Conservation (phyloP, 2,888 invertebrate species). For the Pharmacophagus antenor region DNA sequence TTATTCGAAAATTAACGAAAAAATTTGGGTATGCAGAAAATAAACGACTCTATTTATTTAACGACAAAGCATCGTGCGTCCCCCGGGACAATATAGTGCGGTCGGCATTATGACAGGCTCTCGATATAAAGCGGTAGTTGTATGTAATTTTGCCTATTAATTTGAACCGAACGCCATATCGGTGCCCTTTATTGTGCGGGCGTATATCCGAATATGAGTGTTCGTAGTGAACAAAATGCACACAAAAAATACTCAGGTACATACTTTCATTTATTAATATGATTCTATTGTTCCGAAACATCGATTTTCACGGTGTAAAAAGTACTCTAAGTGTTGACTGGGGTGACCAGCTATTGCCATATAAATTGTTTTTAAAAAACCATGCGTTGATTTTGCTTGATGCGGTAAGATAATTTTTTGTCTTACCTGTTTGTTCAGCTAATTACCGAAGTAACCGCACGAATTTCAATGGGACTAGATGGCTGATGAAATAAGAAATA, state of each 20-base stretch:
- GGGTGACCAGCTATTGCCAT: too few species aligned
- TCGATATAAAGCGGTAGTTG: slow-evolving; percentile 22
- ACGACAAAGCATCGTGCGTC: slow-evolving; percentile 21
- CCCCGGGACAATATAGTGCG: slow-evolving; percentile 23
- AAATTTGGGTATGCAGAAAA: slow-evolving; percentile 15
- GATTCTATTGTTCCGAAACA: not conserved
- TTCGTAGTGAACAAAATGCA: not conserved
- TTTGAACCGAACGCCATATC: slow-evolving; percentile 23
- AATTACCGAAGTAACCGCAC: too few species aligned
- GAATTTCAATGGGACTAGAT: too few species aligned
- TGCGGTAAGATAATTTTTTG: too few species aligned
- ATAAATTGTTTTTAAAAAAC: too few species aligned
- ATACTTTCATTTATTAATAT: too few species aligned
- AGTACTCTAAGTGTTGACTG: too few species aligned
- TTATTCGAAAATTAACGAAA: slow-evolving; percentile 9
- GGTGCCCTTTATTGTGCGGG: slow-evolving; percentile 19
- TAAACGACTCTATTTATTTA: slow-evolving; percentile 26
- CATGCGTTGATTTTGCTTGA: too few species aligned
- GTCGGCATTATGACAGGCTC: slow-evolving; percentile 23
- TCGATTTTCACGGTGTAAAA: too few species aligned
- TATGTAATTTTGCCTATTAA: slow-evolving; percentile 28
- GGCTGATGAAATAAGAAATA: too few species aligned
- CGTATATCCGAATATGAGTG: slow-evolving; percentile 2
- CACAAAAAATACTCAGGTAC: not conserved
- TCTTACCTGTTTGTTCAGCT: too few species aligned